Evolutionary conservation across 2,113 vertebrate species (phyloP).

Genomic region (Reinhardtius hippoglossoides): DNA sequence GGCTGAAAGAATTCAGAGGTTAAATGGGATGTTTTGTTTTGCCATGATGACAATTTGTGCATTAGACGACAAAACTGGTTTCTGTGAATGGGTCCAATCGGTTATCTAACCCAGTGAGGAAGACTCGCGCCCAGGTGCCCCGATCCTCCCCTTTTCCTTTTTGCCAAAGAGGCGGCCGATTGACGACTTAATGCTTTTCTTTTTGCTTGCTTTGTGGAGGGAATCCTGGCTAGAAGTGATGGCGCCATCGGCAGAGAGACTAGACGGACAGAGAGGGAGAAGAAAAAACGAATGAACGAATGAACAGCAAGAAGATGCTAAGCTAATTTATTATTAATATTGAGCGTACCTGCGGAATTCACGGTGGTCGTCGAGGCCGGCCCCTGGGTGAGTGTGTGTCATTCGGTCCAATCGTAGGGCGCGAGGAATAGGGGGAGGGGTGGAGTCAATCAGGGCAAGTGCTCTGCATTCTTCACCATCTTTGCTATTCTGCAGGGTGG

Average conservation of each 20-base stretch:
- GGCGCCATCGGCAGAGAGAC: conserved; percentile 84
- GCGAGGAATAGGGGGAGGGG: conserved; percentile 88
- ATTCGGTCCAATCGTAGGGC: conserved; percentile 90
- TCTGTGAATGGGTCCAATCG: not conserved
- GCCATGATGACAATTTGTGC: not conserved
- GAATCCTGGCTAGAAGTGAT: conserved; percentile 89
- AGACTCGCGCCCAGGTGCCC: conserved; percentile 87
- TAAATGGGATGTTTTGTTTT: conserved; percentile 1
- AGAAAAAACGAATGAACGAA: not conserved
- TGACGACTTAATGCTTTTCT: conserved; percentile 96
- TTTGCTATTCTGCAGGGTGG: conserved; percentile 86
- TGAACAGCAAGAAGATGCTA: not conserved
- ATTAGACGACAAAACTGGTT: not conserved
- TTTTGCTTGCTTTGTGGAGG: conserved; percentile 93
- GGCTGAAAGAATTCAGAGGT: conserved; percentile 75
- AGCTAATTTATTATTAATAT: not conserved
- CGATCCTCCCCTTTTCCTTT: conserved; percentile 92
- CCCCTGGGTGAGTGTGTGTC: conserved; percentile 91
- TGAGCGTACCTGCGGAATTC: conserved; percentile 86
- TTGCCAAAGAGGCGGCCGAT: conserved; percentile 94
- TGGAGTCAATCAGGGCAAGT: conserved; percentile 88
- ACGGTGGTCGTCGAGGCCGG: conserved; percentile 88
- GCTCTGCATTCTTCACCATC: conserved; percentile 88
- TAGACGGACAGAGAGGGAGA: conserved; percentile 38
- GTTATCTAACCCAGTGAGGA: conserved; percentile 84